Evolutionary conservation across 2,888 invertebrate genomes (phyloP).

Genomic region (Cheilosia vernalis): DNA sequence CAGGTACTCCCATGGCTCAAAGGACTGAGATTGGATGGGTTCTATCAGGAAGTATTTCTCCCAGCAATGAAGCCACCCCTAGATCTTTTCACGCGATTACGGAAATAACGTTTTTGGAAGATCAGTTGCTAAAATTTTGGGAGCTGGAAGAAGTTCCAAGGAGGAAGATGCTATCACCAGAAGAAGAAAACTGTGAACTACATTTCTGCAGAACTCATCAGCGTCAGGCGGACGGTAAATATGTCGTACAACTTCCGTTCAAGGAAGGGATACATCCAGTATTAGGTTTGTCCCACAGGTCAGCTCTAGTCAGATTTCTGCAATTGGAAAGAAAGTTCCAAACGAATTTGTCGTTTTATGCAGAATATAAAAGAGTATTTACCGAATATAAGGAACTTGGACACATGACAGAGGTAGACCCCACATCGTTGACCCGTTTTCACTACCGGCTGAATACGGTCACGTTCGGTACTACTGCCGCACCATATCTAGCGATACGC

Average conservation of each 20-base stretch:
- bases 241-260: background rate
- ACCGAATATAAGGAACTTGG: background rate
- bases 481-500: too few species aligned
- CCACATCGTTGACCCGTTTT: background rate
- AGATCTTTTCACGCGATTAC: background rate
- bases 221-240: background rate
- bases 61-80: too few species aligned
- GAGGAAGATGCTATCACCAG: background rate
- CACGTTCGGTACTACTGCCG: too few species aligned
- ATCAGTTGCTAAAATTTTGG: background rate
- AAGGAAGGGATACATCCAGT: too few species aligned
- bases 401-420: background rate
- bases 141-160: background rate
- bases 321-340: background rate
- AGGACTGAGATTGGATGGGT: conserved; percentile 22
- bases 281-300: too few species aligned
- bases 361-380: too few species aligned
- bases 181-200: background rate
- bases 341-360: background rate
- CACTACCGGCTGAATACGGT: background rate
- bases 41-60: background rate
- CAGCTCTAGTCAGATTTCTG: too few species aligned
- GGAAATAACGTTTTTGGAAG: background rate
- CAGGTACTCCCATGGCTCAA: conserved; percentile 20
- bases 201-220: conserved; percentile 14